A percentile compares a stretch with the other conserved stretches of the same genome.
phyloP scores from a whole-genome alignment of 2,888 invertebrate genomes.

The Drosophila macrospina region DNA sequence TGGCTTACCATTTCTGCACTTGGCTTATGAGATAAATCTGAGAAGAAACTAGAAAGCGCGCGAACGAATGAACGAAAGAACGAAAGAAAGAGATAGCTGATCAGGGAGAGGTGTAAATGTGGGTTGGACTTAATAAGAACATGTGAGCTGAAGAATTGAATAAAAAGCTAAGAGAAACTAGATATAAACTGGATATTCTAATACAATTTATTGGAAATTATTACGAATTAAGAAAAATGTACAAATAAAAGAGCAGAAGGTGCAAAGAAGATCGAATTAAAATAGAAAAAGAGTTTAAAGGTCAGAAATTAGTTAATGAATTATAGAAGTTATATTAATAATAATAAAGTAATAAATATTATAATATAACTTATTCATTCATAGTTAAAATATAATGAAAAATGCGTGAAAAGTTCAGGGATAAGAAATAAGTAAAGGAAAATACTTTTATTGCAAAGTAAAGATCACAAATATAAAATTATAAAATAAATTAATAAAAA shows the following conservation, averaged over 20 bases:
- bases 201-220: neutral
- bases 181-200: too few species aligned
- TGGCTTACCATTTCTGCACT: slow-evolving; percentile 58
- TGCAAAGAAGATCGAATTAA: too few species aligned
- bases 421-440: too few species aligned
- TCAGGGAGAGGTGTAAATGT: neutral
- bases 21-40: neutral
- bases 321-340: too few species aligned
- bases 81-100: neutral
- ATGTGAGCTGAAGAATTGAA: neutral
- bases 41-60: neutral
- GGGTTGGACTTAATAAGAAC: neutral
- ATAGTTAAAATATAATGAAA: too few species aligned
- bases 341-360: neutral
- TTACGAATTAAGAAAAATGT: too few species aligned
- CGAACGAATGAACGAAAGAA: too few species aligned
- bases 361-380: neutral
- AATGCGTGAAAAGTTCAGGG: too few species aligned
- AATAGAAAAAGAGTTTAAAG: neutral
- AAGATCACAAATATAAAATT: too few species aligned
- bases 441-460: neutral
- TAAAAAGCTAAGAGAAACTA: neutral
- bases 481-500: too few species aligned
- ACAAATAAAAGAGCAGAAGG: too few species aligned
- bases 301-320: too few species aligned